Evolutionary conservation across 2,797 vertebrate genomes (phyloP).

Genomic region (Aulostomus chinensis): DNA sequence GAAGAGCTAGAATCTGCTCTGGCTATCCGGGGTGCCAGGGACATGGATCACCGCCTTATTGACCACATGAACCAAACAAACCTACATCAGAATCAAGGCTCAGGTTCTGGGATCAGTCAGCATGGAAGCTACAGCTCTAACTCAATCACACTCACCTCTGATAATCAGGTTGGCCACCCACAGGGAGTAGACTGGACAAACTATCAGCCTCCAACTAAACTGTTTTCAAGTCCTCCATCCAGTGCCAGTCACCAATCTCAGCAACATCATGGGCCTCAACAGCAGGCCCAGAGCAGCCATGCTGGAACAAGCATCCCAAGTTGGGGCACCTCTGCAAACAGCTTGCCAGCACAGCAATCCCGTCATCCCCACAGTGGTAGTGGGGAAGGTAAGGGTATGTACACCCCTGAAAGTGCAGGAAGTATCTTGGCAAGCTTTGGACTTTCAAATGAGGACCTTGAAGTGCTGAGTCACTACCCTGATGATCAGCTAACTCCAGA

Average conservation of each 20-base stretch:
- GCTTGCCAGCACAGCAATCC: conserved; percentile 28
- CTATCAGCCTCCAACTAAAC: conserved; percentile 62
- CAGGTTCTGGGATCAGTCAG: conserved; percentile 78
- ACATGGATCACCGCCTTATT: conserved; percentile 70
- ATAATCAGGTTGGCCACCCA: conserved; percentile 53
- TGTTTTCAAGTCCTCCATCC: conserved; percentile 54
- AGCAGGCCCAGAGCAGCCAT: conserved; percentile 44
- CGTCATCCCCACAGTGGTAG: conserved; percentile 25
- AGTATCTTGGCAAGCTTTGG: conserved; percentile 93
- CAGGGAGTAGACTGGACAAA: conserved; percentile 69
- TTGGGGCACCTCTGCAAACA: conserved; percentile 47
- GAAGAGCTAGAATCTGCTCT: conserved; percentile 74
- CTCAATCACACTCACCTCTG: conserved; percentile 54
- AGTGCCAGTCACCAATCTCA: conserved; percentile 40
- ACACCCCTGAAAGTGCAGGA: conserved; percentile 89
- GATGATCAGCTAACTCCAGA: conserved; percentile 92
- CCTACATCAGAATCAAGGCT: conserved; percentile 58
- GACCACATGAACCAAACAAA: conserved; percentile 54
- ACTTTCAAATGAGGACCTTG: conserved; percentile 91
- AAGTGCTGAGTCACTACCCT: conserved; percentile 92
- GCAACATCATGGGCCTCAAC: conserved; percentile 36
- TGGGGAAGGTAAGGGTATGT: conserved; percentile 74
- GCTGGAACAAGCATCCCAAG: conserved; percentile 34
- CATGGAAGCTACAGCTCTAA: conserved; percentile 53
- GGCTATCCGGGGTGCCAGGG: conserved; percentile 59